These are phyloP conservation scores for Daktulosphaira vitifoliae DNA, from an alignment of 1,140 invertebrate species.

Conservation along the genomic window DNA sequence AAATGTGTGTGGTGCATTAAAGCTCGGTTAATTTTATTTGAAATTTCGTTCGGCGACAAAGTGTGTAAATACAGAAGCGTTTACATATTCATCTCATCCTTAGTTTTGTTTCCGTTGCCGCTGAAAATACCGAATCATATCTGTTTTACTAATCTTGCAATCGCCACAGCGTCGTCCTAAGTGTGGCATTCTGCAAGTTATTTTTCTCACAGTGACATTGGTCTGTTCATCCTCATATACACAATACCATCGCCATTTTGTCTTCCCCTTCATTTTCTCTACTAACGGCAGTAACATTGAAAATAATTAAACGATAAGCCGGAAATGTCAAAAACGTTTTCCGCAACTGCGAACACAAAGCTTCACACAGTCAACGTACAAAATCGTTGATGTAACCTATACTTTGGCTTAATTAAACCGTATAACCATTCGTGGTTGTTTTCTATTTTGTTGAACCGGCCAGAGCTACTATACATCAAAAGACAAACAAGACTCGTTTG, in stretches of 20 bases:
- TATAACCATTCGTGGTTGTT: conserved; percentile 2
- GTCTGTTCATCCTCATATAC: no score
- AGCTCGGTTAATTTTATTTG: no score
- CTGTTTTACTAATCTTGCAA: no score
- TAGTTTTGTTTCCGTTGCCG: no score
- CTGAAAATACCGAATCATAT: no score
- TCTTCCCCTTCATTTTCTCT: background rate
- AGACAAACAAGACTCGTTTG: conserved; percentile 28
- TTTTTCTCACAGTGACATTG: no score
- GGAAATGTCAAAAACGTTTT: conserved; percentile 31
- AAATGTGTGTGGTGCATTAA: no score
- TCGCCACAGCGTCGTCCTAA: no score
- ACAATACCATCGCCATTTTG: background rate
- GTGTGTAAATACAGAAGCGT: no score
- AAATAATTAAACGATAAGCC: conserved; percentile 32
- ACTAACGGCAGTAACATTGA: conserved; percentile 7
- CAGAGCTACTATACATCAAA: conserved; percentile 5
- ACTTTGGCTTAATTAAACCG: conserved; percentile 29
- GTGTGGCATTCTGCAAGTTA: no score
- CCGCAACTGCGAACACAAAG: background rate
- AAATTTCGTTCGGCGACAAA: no score
- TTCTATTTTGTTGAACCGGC: background rate
- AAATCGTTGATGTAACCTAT: background rate
- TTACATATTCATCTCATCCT: no score
- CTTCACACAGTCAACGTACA: background rate